Conservation (phyloP, 2,797 vertebrate species). For the Leucoraja ocellata region DNA sequence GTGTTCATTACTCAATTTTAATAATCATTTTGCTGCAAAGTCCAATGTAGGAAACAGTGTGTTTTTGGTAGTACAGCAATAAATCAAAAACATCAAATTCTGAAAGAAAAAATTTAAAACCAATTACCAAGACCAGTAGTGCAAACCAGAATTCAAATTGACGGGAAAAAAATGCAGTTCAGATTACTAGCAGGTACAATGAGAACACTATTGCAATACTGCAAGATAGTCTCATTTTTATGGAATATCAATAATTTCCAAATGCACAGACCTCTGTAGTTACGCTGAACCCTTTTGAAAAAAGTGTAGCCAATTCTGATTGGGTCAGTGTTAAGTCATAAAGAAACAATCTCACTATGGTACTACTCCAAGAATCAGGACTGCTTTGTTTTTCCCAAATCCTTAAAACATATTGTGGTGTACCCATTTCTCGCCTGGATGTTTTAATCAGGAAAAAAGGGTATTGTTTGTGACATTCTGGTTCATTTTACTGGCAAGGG, state of each 20-base stretch:
- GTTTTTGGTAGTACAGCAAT: constrained; percentile 18
- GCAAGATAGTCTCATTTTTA: background rate
- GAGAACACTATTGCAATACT: background rate
- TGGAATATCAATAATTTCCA: background rate
- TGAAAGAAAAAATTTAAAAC: background rate
- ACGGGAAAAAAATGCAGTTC: constrained; percentile 6
- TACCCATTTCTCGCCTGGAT: background rate
- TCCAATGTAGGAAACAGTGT: constrained; percentile 2
- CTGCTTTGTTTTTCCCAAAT: background rate
- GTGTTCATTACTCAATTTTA: background rate
- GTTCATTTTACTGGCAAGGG: background rate
- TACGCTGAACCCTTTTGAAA: background rate
- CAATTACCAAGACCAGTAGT: background rate
- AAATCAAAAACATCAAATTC: constrained; percentile 7
- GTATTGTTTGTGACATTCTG: background rate
- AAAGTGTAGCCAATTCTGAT: background rate
- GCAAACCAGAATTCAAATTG: constrained; percentile 19
- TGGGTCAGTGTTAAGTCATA: background rate
- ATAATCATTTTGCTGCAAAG: constrained; percentile 11
- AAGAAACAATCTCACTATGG: constrained; percentile 5
- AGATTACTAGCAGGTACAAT: background rate
- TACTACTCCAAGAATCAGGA: background rate
- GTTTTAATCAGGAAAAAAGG: background rate
- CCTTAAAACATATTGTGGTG: background rate
- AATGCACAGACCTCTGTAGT: background rate